Conservation (phyloP, 2,113 vertebrate species). For the Oreochromis aureus region DNA sequence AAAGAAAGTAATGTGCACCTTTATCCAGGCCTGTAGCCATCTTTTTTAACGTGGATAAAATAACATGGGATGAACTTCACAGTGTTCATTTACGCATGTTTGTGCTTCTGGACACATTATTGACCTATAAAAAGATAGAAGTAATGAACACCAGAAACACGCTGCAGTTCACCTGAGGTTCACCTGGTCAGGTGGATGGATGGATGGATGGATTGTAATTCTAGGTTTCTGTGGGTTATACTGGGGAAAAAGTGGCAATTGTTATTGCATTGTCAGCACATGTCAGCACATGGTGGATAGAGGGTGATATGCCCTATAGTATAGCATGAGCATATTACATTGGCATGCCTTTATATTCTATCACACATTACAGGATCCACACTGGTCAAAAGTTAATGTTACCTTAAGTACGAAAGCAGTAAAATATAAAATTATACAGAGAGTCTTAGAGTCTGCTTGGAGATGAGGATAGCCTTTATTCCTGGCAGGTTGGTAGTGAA, state of each 20-base stretch:
- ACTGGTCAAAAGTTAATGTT: not conserved
- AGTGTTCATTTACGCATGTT: not conserved
- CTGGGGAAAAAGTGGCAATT: not conserved
- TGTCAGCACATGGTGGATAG: not conserved
- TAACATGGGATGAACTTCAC: not conserved
- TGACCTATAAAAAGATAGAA: not conserved
- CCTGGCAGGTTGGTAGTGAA: constrained; percentile 31
- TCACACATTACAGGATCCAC: not conserved
- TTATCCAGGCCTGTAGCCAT: not conserved
- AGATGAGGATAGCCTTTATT: constrained; percentile 51
- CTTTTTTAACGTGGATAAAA: rapidly evolving
- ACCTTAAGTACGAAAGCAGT: constrained; percentile 1
- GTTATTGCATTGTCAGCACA: not conserved
- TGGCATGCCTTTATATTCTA: not conserved
- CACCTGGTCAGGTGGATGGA: not conserved
- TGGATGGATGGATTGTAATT: not conserved
- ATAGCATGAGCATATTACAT: not conserved
- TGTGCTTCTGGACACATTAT: not conserved
- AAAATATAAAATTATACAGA: not conserved
- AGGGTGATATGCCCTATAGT: not conserved
- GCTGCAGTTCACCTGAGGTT: not conserved
- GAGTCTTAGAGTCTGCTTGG: constrained; percentile 11
- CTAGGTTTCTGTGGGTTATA: not conserved
- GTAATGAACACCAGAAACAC: not conserved
- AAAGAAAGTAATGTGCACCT: not conserved